Evolutionary conservation across 2,888 invertebrate species (phyloP).

Genomic region (Eupithecia inturbata): DNA sequence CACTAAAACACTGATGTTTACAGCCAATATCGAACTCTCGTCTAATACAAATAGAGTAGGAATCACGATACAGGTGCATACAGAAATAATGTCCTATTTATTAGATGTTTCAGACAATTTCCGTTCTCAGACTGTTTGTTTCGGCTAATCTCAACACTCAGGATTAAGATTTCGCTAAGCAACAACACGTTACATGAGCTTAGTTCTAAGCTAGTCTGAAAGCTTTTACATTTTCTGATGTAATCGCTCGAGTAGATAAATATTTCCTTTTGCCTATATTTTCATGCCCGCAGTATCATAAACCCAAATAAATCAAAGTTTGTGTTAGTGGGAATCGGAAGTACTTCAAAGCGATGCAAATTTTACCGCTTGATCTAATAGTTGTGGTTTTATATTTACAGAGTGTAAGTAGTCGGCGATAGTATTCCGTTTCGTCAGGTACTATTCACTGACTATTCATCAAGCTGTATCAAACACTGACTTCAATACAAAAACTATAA

Average conservation of each 20-base stretch:
- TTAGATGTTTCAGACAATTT: conserved; percentile 17
- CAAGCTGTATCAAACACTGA: not conserved
- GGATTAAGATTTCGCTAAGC: conserved; percentile 9
- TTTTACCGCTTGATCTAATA: too few relatives aligned
- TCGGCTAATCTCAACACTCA: conserved; percentile 17
- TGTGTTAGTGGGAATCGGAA: not conserved
- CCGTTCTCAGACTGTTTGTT: conserved; percentile 18
- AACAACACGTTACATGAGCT: conserved; percentile 2
- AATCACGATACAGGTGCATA: not conserved
- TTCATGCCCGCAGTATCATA: not conserved
- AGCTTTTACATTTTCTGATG: not conserved
- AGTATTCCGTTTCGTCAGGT: not conserved
- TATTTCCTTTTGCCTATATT: not conserved
- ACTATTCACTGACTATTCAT: not conserved
- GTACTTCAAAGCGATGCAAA: not conserved
- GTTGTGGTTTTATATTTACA: too few relatives aligned
- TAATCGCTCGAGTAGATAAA: not conserved
- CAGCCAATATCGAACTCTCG: not conserved
- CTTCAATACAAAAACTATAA: not conserved
- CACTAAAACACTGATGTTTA: not conserved
- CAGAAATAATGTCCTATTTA: not conserved
- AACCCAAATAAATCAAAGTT: not conserved
- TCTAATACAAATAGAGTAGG: not conserved
- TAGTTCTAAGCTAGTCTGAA: conserved; percentile 7
- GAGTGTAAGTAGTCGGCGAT: too few relatives aligned